Evolutionary conservation across 92 coral and sea anemone genomes (phyloP).

Genomic region (Zoanthus sociatus): DNA sequence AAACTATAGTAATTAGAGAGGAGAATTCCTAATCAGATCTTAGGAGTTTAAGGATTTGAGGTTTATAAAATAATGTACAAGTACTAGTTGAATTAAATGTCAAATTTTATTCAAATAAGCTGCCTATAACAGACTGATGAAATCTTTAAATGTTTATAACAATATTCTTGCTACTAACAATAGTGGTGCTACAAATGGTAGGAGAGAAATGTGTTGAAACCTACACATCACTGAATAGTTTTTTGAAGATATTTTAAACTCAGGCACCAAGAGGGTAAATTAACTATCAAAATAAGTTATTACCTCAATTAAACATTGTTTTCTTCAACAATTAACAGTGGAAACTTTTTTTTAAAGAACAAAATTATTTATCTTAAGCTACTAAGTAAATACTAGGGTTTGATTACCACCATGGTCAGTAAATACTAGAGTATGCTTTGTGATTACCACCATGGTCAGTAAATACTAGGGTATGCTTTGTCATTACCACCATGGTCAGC

Average conservation of each 20-base stretch:
- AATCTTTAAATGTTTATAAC: conserved; percentile 47
- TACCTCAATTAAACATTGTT: conserved; percentile 25
- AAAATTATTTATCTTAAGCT: no score
- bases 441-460: conserved; percentile 15
- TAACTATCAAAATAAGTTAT: conserved; percentile 32
- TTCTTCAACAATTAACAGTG: conserved; percentile 20
- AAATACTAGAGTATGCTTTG: conserved; percentile 20
- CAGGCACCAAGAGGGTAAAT: conserved; percentile 28
- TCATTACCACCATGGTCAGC: conserved; percentile 10
- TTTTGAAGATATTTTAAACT: conserved; percentile 8
- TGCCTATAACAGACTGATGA: conserved; percentile 41
- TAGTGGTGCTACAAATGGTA: conserved; percentile 46
- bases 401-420: background rate
- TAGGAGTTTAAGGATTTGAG: background rate
- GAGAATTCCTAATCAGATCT: no score
- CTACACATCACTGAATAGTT: conserved; percentile 22
- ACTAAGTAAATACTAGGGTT: no score
- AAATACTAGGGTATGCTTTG: conserved; percentile 27
- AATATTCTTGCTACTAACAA: conserved; percentile 34
- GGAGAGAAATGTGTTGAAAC: conserved; percentile 34
- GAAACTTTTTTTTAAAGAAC: no score
- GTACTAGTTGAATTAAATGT: conserved; percentile 33
- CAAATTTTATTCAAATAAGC: conserved; percentile 39
- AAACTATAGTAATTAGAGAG: no score
- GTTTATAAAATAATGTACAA: conserved; percentile 3